Evolutionary conservation across 2,797 vertebrate species (phyloP).

Genomic region (Saxicola maurus): DNA sequence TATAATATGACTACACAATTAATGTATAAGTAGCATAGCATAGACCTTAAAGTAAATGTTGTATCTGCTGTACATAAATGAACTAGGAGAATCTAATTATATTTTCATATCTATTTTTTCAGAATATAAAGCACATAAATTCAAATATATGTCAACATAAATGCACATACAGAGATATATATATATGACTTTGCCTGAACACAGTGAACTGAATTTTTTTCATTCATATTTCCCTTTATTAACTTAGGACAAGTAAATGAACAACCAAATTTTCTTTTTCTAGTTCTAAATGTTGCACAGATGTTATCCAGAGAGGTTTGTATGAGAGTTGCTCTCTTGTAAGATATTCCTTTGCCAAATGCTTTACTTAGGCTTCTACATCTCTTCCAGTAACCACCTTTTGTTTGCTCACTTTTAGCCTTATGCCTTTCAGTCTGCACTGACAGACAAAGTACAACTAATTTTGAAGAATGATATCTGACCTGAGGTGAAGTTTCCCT

Average conservation of each 20-base stretch:
- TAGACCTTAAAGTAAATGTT: neutral
- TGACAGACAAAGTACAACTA: neutral
- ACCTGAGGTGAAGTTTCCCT: neutral
- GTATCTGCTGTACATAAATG: neutral
- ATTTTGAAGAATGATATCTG: neutral
- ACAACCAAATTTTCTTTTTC: neutral
- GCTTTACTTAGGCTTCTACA: neutral
- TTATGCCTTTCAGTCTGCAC: neutral
- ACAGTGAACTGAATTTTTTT: neutral
- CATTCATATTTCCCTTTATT: neutral
- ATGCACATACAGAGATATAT: accelerated
- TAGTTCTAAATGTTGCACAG: neutral
- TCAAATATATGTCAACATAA: neutral
- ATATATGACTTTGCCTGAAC: neutral
- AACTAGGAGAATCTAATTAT: neutral
- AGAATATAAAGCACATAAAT: neutral
- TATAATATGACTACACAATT: neutral
- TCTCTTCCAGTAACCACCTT: neutral
- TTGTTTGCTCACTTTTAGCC: neutral
- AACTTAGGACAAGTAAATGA: neutral
- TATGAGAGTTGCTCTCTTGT: neutral
- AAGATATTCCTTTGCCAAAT: neutral
- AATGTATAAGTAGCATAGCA: neutral
- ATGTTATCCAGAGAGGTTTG: neutral
- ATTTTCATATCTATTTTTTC: neutral